Base-by-base conservation (phyloP, 2,888 invertebrate species). In the Theristus sp. region DNA sequence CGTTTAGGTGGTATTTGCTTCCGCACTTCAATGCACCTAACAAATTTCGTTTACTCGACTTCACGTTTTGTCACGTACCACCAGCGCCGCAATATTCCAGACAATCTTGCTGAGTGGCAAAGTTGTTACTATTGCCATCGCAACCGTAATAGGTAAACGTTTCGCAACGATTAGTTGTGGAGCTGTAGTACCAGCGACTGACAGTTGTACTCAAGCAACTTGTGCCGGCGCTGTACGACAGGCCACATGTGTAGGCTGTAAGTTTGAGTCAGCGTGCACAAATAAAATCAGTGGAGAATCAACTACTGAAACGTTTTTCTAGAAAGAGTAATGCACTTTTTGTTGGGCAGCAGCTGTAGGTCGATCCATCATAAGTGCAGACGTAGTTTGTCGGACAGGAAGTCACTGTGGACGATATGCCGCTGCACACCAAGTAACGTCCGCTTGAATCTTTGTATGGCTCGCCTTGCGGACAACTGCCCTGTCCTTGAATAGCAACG, bases 331-430 rank as follows among this genome's bases (percentile, higher is more conserved):
- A n/a, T n/a, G n/a, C n/a, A n/a, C 49, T n/a, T 62, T 68, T 68
- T 0, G 67, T 67, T 13, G 68, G 68, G 56, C 68, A 68, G 58
- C 67, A 68, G 29, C 67, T 67, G 58, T 65, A 66, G 63, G 66
- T 63, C 38, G 38, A 17, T n/a, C 52, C 52, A 52, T n/a, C n/a
- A 54, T 66, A 68, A 60, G 66, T 64, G 53, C 67, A 67, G 30
- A 67, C 67, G 54, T 63, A 68, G 59, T 68, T 68, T 17, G 67
- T 66, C 1, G 68, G 68, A 60, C 67, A 67, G 0, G 66, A 63
- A 3, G 65, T 63, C 6, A 64, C 59, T n/a, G 30, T 49, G 6
- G 24, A 24, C 10, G 3, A 10, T 17, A 10, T 27, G 49, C 66
- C 64, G 24, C 65, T 62, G 62, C 68, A 68, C 1, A 60, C 47